These are phyloP conservation scores for Aurelia sp. DNA, from an alignment of 30 jellyfish, hydroid and myxozoan genomes.

Conservation along the genomic window DNA sequence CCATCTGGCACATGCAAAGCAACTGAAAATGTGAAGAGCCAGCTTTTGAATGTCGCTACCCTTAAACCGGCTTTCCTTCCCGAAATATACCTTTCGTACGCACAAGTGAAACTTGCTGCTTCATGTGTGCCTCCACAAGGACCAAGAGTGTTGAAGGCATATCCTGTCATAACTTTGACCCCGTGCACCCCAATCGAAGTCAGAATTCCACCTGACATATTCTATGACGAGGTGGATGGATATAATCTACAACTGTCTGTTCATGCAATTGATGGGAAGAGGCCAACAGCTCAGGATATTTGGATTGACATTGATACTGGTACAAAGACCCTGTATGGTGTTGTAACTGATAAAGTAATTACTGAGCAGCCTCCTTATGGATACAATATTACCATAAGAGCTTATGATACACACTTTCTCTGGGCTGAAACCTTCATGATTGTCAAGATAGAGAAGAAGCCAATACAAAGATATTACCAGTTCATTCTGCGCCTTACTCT, in stretches of 20 bases:
- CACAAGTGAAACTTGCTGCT: constrained; percentile 30
- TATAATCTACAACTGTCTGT: constrained; percentile 38
- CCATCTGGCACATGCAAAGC: constrained; percentile 14
- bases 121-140: constrained; percentile 60
- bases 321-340: constrained; percentile 39
- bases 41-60: constrained; percentile 38
- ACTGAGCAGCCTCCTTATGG: constrained; percentile 60
- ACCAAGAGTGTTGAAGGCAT: constrained; percentile 59
- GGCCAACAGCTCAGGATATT: neutral
- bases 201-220: constrained; percentile 43
- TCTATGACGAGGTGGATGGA: constrained; percentile 86
- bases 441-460: constrained; percentile 39
- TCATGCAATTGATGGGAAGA: constrained; percentile 37
- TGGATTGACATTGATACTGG: constrained; percentile 45
- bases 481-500: constrained; percentile 31
- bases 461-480: constrained; percentile 60
- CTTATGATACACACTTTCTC: constrained; percentile 54
- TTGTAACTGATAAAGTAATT: constrained; percentile 45
- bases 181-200: constrained; percentile 54
- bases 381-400: constrained; percentile 80
- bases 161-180: constrained; percentile 52
- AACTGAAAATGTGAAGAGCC: neutral
- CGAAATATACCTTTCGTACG: constrained; percentile 16
- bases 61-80: constrained; percentile 32
- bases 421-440: constrained; percentile 80